Conservation (phyloP, 2,113 vertebrate genomes). For the western clawed frog (Xenopus tropicalis) region DNA sequence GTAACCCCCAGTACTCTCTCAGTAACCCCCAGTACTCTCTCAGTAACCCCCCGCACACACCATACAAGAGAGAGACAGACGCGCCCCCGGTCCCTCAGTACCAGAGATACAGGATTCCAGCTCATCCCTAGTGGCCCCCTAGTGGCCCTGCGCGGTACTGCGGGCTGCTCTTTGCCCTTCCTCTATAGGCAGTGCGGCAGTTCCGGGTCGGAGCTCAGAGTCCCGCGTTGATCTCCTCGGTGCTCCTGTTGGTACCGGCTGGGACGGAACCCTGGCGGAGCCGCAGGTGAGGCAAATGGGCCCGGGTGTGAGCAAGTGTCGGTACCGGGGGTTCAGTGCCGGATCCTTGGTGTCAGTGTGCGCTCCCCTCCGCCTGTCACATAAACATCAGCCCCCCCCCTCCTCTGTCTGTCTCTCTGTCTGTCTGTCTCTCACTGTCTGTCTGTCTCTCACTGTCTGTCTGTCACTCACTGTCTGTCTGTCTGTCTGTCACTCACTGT, state of each 20-base stretch:
- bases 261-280: not conserved
- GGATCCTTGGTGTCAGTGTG: not conserved
- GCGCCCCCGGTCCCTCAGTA: not conserved
- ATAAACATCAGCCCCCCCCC: not conserved
- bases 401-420: not conserved
- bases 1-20: too few relatives aligned
- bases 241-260: not conserved
- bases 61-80: too few relatives aligned
- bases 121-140: slow-evolving; percentile 3
- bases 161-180: not conserved
- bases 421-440: not conserved
- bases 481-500: too few relatives aligned
- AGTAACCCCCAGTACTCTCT: too few relatives aligned
- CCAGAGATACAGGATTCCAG: too few relatives aligned
- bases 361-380: too few relatives aligned
- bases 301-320: too few relatives aligned
- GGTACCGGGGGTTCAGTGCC: not conserved
- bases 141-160: not conserved
- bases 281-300: not conserved
- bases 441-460: not conserved
- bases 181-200: slow-evolving; percentile 20
- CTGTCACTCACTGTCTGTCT: too few relatives aligned
- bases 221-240: slow-evolving; percentile 18
- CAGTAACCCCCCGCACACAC: too few relatives aligned
- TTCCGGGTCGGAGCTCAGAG: slow-evolving; percentile 20